These are phyloP conservation scores for Acanthosoma haemorrhoidale DNA, from an alignment of 2,888 invertebrate genomes.

Conservation along the genomic window DNA sequence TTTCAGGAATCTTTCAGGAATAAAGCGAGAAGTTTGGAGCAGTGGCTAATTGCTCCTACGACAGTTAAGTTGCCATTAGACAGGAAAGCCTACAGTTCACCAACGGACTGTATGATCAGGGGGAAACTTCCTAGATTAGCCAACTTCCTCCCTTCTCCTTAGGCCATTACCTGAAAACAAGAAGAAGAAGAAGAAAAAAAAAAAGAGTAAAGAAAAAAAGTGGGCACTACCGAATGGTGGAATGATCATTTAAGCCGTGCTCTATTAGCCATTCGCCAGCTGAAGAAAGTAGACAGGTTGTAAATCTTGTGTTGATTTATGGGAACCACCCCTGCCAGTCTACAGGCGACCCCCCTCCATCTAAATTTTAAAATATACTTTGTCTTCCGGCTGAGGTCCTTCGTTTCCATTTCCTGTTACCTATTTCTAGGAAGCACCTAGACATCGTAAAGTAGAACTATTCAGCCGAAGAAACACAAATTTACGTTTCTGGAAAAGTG, in stretches of 20 bases:
- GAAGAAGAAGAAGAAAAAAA: not conserved
- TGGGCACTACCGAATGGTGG: not conserved
- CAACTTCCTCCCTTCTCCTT: not conserved
- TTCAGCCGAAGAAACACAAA: too few species aligned
- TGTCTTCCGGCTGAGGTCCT: too few species aligned
- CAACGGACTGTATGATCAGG: not conserved
- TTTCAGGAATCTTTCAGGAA: too few species aligned
- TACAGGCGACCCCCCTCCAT: not conserved
- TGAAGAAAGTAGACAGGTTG: not conserved
- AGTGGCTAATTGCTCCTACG: too few species aligned
- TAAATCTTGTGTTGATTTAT: not conserved
- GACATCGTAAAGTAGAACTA: too few species aligned
- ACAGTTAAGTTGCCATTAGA: too few species aligned
- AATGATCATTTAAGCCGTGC: not conserved
- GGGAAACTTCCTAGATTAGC: not conserved
- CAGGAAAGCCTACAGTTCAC: not conserved
- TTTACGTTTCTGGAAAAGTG: too few species aligned
- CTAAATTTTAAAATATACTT: slow-evolving; percentile 7
- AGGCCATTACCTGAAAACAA: not conserved
- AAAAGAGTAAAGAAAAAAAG: too few species aligned
- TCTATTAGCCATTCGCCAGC: not conserved
- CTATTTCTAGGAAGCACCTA: too few species aligned
- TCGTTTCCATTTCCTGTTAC: too few species aligned
- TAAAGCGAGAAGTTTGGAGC: too few species aligned
- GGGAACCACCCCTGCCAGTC: not conserved